Evolutionary conservation across 2,797 vertebrate genomes (phyloP).

Genomic region (Poeciliopsis paucimaculata): DNA sequence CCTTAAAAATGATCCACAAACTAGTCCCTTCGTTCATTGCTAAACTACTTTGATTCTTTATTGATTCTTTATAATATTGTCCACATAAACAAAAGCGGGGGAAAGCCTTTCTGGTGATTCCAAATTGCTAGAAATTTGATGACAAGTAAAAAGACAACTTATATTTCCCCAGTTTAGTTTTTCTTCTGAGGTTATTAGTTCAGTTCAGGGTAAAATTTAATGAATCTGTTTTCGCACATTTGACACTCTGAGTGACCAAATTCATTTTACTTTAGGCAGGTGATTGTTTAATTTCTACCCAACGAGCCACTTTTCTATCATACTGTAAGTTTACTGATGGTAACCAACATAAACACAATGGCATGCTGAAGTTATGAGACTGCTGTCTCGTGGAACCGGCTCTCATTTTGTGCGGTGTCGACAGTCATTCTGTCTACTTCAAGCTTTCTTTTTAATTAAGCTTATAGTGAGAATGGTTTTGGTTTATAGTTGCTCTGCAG

Average conservation of each 20-base stretch:
- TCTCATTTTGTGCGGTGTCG: background rate
- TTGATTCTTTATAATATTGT: background rate
- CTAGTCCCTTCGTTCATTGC: no score
- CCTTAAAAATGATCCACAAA: background rate
- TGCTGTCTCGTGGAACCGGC: background rate
- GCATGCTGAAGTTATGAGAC: background rate
- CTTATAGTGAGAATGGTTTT: background rate
- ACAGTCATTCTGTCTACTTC: background rate
- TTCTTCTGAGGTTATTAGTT: background rate
- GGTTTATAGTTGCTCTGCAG: background rate
- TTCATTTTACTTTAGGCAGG: background rate
- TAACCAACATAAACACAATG: background rate
- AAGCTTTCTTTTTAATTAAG: background rate
- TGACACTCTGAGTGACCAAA: background rate
- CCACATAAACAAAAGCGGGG: background rate
- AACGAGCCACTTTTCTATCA: background rate
- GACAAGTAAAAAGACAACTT: background rate
- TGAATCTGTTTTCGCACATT: background rate
- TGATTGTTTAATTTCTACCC: background rate
- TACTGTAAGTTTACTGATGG: background rate
- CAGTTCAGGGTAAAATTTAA: background rate
- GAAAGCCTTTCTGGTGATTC: background rate
- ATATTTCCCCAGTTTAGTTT: background rate
- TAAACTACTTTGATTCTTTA: background rate
- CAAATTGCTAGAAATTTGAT: background rate